Conservation (phyloP, 2,888 invertebrate species). For the Drosophila mercatorum region DNA sequence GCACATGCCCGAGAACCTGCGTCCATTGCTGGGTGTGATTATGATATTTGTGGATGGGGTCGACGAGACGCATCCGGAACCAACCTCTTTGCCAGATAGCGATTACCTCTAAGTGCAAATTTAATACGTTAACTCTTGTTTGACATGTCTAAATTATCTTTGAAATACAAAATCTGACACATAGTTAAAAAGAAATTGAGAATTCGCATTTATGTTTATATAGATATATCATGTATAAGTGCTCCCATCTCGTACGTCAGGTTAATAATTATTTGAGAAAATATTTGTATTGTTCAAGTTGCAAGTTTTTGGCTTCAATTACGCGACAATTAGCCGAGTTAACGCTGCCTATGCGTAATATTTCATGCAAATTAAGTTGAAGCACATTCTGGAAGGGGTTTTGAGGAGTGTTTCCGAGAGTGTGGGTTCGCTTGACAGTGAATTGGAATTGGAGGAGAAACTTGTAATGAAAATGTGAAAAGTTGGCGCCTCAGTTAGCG, state of each 20-base stretch:
- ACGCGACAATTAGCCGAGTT: slow-evolving; percentile 14
- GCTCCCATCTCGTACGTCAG: too few relatives aligned
- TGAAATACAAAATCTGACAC: neutral
- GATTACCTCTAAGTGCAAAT: slow-evolving; percentile 35
- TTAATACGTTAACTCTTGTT: slow-evolving; percentile 20
- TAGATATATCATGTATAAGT: too few relatives aligned
- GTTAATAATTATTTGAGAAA: too few relatives aligned
- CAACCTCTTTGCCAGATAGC: slow-evolving; percentile 27
- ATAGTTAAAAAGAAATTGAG: neutral
- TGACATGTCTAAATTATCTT: slow-evolving; percentile 26
- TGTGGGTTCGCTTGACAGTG: too few relatives aligned
- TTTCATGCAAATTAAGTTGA: slow-evolving; percentile 18
- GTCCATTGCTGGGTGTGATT: slow-evolving; percentile 49
- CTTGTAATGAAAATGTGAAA: slow-evolving; percentile 41
- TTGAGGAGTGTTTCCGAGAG: too few relatives aligned
- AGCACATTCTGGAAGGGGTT: slow-evolving; percentile 14
- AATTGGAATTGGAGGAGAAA: slow-evolving; percentile 3
- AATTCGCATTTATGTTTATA: too few relatives aligned
- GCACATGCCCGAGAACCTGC: slow-evolving; percentile 61
- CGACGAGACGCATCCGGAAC: slow-evolving; percentile 45
- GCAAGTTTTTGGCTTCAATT: neutral
- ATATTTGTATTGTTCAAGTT: neutral
- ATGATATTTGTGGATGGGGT: slow-evolving; percentile 63
- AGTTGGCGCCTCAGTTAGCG: slow-evolving; percentile 30
- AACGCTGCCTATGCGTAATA: slow-evolving; percentile 15